Percentiles rank a stretch among this genome's conserved stretches.
Conservation (phyloP, 2,888 invertebrate species). For the Yponomeuta evonymella region DNA sequence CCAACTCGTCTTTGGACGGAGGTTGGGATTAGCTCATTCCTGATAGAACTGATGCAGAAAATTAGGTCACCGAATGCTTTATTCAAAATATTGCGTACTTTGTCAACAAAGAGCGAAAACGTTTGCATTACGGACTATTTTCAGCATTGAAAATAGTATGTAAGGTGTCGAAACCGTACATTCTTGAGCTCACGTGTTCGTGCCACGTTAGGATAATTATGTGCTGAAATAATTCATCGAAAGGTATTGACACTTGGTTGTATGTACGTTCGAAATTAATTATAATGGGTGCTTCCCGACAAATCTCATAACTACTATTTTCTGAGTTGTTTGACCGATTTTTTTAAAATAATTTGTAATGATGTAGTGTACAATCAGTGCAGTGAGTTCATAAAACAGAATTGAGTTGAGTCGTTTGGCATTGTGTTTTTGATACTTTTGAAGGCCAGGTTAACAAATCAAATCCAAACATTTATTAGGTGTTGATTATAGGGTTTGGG, state of each 20-base stretch:
- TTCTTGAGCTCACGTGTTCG: not conserved
- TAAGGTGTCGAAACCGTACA: conserved; percentile 2
- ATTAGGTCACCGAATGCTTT: conserved; percentile 3
- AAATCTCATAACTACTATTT: too few relatives aligned
- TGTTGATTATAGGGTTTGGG: too few relatives aligned
- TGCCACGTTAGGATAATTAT: not conserved
- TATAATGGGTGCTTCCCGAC: not conserved
- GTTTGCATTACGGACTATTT: conserved; percentile 12
- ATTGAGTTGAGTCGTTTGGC: too few relatives aligned
- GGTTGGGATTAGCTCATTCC: conserved; percentile 3
- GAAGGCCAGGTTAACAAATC: too few relatives aligned
- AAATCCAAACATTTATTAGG: too few relatives aligned
- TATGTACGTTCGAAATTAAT: not conserved
- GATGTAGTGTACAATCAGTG: too few relatives aligned
- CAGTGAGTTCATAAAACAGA: too few relatives aligned
- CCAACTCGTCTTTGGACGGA: not conserved
- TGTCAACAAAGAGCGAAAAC: conserved; percentile 7
- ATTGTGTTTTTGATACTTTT: too few relatives aligned
- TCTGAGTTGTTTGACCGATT: too few relatives aligned
- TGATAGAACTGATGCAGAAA: not conserved
- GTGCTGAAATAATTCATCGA: not conserved
- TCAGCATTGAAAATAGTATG: not conserved
- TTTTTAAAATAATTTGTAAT: too few relatives aligned
- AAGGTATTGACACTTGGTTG: not conserved
- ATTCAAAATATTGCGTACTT: conserved; percentile 2